Evolutionary conservation across 2,797 vertebrate genomes (phyloP).

Genomic region (Botia kubotai): DNA sequence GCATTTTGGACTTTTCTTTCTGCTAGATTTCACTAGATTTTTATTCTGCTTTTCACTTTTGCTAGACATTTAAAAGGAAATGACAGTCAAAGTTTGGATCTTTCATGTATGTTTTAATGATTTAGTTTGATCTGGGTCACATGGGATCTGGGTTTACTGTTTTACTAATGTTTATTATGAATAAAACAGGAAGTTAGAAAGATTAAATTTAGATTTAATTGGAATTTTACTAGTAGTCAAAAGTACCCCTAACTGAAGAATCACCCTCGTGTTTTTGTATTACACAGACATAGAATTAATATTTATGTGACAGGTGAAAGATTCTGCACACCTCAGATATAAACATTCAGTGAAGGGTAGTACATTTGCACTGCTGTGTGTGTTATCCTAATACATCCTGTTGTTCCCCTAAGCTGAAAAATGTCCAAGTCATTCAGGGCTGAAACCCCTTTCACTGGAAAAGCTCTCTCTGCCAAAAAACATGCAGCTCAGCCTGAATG

Average conservation of each 20-base stretch:
- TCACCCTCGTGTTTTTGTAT: neutral
- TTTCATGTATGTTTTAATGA: neutral
- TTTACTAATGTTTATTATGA: no score
- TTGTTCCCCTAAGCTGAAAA: neutral
- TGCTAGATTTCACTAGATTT: no score
- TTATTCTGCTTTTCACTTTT: neutral
- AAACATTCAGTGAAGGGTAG: neutral
- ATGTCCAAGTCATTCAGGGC: neutral
- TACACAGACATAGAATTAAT: constrained; percentile 10
- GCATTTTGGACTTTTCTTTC: neutral
- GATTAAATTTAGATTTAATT: neutral
- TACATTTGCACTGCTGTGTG: constrained; percentile 8
- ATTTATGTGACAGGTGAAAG: constrained; percentile 1
- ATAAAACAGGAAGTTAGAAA: neutral
- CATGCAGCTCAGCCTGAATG: neutral
- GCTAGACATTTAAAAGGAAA: neutral
- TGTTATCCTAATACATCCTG: neutral
- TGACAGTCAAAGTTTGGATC: neutral
- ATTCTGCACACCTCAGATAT: neutral
- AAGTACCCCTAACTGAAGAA: neutral
- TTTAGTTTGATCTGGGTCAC: constrained; percentile 5
- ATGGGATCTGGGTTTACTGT: no score
- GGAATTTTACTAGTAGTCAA: neutral
- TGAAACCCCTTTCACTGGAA: constrained; percentile 10
- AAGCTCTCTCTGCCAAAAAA: constrained; percentile 24